Evolutionary conservation across 2,797 vertebrate genomes (phyloP).

Genomic region (Typhlichthys subterraneus): DNA sequence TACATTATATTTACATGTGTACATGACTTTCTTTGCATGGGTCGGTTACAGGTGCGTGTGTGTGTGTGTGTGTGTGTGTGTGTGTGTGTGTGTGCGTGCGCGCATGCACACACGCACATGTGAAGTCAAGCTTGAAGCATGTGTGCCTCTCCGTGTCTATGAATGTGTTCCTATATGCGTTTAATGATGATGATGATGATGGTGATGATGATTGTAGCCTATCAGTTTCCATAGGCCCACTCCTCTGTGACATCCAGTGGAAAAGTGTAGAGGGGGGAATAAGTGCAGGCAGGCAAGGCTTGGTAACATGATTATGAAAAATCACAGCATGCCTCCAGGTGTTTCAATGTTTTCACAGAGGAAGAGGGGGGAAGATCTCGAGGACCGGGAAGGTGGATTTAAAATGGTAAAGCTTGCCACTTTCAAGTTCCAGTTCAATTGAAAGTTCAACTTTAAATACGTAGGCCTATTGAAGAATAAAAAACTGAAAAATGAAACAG

Average conservation of each 20-base stretch:
- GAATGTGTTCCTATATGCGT: conserved; percentile 2
- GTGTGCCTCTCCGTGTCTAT: neutral
- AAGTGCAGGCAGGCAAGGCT: conserved; percentile 17
- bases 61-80: neutral
- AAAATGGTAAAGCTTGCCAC: neutral
- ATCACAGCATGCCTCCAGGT: conserved; percentile 37
- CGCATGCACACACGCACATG: neutral
- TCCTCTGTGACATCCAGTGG: conserved; percentile 50
- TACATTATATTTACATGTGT: too few species aligned
- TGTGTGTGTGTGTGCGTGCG: neutral
- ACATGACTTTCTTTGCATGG: neutral
- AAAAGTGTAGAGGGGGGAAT: conserved; percentile 28
- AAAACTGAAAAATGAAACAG: too few species aligned
- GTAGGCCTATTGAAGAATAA: too few species aligned
- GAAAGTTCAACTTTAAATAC: too few species aligned
- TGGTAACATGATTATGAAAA: conserved; percentile 42
- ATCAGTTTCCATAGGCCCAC: conserved; percentile 43
- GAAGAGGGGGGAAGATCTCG: conserved; percentile 13
- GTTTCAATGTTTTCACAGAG: conserved; percentile 48
- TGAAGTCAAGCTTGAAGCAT: neutral
- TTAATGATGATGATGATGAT: conserved; percentile 29
- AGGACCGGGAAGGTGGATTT: conserved; percentile 5
- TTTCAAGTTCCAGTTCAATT: neutral
- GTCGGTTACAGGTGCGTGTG: neutral
- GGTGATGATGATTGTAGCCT: conserved; percentile 47